Conservation (phyloP, 1,140 invertebrate genomes). For the Oreohelix idahoensis region DNA sequence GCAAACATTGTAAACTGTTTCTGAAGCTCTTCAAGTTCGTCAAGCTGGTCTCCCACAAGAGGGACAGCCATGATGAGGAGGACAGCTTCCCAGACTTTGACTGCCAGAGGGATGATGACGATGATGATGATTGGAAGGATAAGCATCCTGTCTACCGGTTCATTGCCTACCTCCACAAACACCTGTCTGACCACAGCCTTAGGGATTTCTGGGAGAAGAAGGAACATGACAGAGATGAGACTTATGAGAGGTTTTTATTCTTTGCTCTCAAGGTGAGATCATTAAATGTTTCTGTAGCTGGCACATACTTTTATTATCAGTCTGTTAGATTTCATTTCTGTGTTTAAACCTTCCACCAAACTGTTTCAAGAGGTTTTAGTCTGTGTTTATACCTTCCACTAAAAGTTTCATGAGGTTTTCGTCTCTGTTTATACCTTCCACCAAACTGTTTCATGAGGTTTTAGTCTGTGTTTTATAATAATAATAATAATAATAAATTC, state of each 20-base stretch:
- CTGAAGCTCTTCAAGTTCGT: constrained; percentile 2
- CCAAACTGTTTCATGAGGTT: too few species aligned
- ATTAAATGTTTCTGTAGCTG: neutral
- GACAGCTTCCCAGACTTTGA: neutral
- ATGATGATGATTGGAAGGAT: constrained; percentile 3
- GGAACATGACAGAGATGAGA: neutral
- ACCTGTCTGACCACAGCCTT: neutral
- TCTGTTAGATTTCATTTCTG: too few species aligned
- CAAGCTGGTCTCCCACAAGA: neutral
- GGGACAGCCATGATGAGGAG: neutral
- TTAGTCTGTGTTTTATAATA: too few species aligned
- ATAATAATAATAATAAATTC: too few species aligned
- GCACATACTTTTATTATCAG: too few species aligned
- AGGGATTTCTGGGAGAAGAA: neutral
- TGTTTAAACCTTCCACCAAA: too few species aligned
- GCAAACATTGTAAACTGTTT: constrained; percentile 9
- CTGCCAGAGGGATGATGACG: neutral
- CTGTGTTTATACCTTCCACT: too few species aligned
- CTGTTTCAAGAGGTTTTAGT: too few species aligned
- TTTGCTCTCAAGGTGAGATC: constrained; percentile 6
- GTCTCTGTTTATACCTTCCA: too few species aligned
- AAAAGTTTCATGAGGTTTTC: too few species aligned
- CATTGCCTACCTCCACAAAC: neutral
- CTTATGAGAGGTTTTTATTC: neutral
- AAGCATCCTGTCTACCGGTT: neutral